Base-by-base conservation (phyloP, 2,113 vertebrate species). In the Helogale parvula region DNA sequence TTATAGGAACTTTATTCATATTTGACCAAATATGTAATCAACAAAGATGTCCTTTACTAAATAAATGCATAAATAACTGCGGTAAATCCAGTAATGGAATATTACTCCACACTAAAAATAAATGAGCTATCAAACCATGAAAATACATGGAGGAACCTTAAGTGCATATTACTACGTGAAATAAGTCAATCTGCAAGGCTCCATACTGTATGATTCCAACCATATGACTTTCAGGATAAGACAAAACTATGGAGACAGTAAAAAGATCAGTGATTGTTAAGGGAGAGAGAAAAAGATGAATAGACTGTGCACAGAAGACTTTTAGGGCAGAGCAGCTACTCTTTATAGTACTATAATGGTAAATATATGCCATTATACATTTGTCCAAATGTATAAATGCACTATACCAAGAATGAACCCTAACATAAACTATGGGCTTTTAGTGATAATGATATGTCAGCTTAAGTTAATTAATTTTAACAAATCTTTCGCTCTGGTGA, bases 201-300 rank as follows among this genome's bases (percentile, higher is more conserved):
- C 2, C 13, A 50, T 50, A 50, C 50, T 50, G 13, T 50, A 50
- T 50, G 50, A 50, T 50, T 50, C 11, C 50, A 69, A 41, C 11
- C 47, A 27, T 52, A 68, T 52, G 25, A 41, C 16, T 87, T 25
- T 47, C 11, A 66, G 25, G 11, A 52, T 72, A 89, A 71, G 12
- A 11, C 19, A 93, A 84, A 85, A 52, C 12, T 52, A 41, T n/a
- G 41, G 19, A 63, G 11, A 69, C 2, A 41, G 11, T 79, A 7
- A 31, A 35, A 45, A 10, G 23, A 69, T 54, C 31, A 91, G 7
- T 72, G 14, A 38, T 29, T 81, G 7, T 7, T 23, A 2, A 3
- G 11, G 13, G 23, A 27, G 11, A 72, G 23, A 63, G 1, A 7
- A 3, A 57, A 0, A 3, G 17, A 41, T 38, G 7, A 52, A n/a